Evolutionary conservation across 2,888 invertebrate genomes (phyloP).

Genomic region (Dasypogon diadema): DNA sequence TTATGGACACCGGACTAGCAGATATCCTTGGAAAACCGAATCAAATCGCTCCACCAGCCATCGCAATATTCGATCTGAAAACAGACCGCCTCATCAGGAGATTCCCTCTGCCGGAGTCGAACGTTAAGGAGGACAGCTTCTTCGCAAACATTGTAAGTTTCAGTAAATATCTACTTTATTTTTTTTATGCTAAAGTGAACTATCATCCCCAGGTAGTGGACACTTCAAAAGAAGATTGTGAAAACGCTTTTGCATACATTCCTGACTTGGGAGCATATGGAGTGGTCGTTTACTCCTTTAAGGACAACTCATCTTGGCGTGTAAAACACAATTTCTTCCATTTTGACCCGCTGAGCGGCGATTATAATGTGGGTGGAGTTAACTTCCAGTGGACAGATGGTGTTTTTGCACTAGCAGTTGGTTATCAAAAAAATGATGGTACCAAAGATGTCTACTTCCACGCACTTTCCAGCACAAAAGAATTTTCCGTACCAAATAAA

Average conservation of each 20-base stretch:
- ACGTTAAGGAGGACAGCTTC: constrained; percentile 81
- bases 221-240: constrained; percentile 76
- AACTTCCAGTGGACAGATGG: constrained; percentile 91
- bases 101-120: constrained; percentile 76
- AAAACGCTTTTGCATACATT: constrained; percentile 81
- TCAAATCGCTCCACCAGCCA: constrained; percentile 74
- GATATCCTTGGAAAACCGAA: constrained; percentile 79
- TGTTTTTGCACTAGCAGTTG: constrained; percentile 80
- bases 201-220: constrained; percentile 75
- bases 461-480: constrained; percentile 82
- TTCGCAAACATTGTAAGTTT: constrained; percentile 82
- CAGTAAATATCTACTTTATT: too few species aligned
- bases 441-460: constrained; percentile 84
- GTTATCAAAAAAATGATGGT: constrained; percentile 72
- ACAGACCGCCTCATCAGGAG: constrained; percentile 79
- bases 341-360: constrained; percentile 83
- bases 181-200: too few species aligned
- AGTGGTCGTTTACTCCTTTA: constrained; percentile 81
- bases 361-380: constrained; percentile 81
- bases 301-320: constrained; percentile 81
- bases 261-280: constrained; percentile 83
- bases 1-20: constrained; percentile 82
- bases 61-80: constrained; percentile 80
- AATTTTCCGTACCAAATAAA: constrained; percentile 82
- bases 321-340: constrained; percentile 86